Evolutionary conservation across 1,140 invertebrate species (phyloP).

Genomic region (Cepaea nemoralis): DNA sequence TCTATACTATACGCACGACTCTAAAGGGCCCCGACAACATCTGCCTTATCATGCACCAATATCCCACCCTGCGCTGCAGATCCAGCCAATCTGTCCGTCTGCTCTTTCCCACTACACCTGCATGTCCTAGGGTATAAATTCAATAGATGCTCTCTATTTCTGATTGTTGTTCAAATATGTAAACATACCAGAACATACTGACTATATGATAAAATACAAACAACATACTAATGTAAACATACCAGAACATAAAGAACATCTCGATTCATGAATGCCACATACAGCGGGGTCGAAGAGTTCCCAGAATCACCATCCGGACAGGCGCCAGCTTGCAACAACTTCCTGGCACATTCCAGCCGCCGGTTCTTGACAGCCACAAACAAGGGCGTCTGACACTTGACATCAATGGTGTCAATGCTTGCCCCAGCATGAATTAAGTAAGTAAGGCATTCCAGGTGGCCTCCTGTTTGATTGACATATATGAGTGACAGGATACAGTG

Average conservation of each 20-base stretch:
- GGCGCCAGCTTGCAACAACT: conserved; percentile 48
- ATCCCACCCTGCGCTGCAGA: too few species aligned
- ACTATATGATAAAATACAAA: too few species aligned
- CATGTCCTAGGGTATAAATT: too few species aligned
- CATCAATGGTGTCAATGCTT: conserved; percentile 57
- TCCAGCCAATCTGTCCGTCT: too few species aligned
- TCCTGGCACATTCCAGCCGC: conserved; percentile 41
- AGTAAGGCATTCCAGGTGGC: conserved; percentile 54
- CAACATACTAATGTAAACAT: background rate
- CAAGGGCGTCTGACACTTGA: conserved; percentile 64
- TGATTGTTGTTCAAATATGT: too few species aligned
- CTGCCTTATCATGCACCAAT: too few species aligned
- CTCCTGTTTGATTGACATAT: conserved; percentile 48
- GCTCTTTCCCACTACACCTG: too few species aligned
- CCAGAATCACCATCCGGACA: conserved; percentile 48
- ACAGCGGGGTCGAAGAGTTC: conserved; percentile 50
- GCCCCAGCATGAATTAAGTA: conserved; percentile 53
- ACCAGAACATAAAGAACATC: conserved; percentile 28
- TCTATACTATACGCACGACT: too few species aligned
- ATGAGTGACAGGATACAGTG: background rate
- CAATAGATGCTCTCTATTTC: too few species aligned
- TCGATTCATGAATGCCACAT: conserved; percentile 48
- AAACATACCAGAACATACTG: too few species aligned
- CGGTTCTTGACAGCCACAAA: conserved; percentile 65
- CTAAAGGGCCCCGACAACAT: too few species aligned